Conservation (phyloP, 2,888 invertebrate species). For the Leptothorax acervorum region DNA sequence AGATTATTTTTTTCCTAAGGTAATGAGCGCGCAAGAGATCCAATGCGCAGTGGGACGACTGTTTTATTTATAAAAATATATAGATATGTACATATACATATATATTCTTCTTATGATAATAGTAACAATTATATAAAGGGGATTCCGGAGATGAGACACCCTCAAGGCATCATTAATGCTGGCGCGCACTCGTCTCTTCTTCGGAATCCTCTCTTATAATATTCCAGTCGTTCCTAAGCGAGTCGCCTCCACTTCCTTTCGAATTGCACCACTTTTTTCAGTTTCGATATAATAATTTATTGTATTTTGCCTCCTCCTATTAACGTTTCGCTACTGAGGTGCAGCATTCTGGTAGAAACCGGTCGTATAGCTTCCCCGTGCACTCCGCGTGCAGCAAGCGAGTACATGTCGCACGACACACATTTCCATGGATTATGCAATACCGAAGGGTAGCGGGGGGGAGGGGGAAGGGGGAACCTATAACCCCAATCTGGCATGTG, state of each 20-base stretch:
- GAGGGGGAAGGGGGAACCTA: background rate
- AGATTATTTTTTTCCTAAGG: slow-evolving; percentile 50
- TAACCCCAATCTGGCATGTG: slow-evolving; percentile 54
- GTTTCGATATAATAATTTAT: slow-evolving; percentile 73
- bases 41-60: slow-evolving; percentile 9
- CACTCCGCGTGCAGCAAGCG: slow-evolving; percentile 40
- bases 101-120: slow-evolving; percentile 65
- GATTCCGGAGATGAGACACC: slow-evolving; percentile 71
- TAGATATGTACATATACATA: slow-evolving; percentile 23
- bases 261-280: slow-evolving; percentile 18
- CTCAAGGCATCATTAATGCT: slow-evolving; percentile 83
- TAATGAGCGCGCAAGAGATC: slow-evolving; percentile 61
- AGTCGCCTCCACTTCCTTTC: slow-evolving; percentile 55
- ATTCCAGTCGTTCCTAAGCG: slow-evolving; percentile 56
- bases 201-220: slow-evolving; percentile 68
- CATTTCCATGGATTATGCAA: slow-evolving; percentile 47
- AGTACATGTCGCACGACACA: slow-evolving; percentile 25
- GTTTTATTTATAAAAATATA: slow-evolving; percentile 58
- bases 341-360: slow-evolving; percentile 31
- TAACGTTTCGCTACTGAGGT: slow-evolving; percentile 69
- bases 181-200: slow-evolving; percentile 62
- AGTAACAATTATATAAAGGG: slow-evolving; percentile 77
- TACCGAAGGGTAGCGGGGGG: background rate
- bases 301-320: slow-evolving; percentile 71
- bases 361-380: slow-evolving; percentile 21